phyloP scores from a whole-genome alignment of 1,140 invertebrate genomes.

The Holcopasites calliopsidis region DNA sequence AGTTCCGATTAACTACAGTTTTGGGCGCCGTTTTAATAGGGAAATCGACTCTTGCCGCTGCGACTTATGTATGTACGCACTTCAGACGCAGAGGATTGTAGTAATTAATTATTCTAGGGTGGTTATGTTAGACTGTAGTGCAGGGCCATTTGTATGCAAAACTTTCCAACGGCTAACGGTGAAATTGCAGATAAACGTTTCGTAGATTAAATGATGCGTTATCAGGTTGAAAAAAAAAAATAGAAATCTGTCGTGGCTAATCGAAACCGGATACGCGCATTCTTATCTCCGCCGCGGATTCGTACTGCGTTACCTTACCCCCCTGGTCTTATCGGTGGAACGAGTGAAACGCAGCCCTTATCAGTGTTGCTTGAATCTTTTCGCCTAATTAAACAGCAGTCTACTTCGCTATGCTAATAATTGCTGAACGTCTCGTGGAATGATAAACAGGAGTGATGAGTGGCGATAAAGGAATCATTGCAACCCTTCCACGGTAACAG shows the following conservation, averaged over 20 bases:
- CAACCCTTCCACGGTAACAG: not conserved
- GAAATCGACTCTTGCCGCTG: no score
- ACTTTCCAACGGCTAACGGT: no score
- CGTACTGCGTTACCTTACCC: not conserved
- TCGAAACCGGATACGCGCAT: slow-evolving; percentile 9
- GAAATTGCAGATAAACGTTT: slow-evolving; percentile 3
- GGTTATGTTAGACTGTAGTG: no score
- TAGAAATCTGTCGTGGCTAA: slow-evolving; percentile 3
- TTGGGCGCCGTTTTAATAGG: no score
- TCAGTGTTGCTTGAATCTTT: not conserved
- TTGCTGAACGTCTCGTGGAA: not conserved
- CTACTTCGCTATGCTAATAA: not conserved
- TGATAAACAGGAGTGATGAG: not conserved
- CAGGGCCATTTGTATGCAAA: no score
- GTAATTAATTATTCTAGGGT: no score
- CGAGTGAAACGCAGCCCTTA: not conserved
- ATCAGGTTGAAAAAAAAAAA: not conserved
- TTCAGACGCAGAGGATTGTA: no score
- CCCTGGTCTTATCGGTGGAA: not conserved
- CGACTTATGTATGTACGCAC: no score
- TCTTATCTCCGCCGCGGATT: not conserved
- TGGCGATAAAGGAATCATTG: not conserved
- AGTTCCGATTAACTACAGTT: not conserved
- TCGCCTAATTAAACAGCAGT: not conserved
- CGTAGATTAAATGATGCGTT: no score